These are phyloP conservation scores for Ernsta delagoae DNA, from an alignment of 2,888 invertebrate genomes.

Conservation along the genomic window DNA sequence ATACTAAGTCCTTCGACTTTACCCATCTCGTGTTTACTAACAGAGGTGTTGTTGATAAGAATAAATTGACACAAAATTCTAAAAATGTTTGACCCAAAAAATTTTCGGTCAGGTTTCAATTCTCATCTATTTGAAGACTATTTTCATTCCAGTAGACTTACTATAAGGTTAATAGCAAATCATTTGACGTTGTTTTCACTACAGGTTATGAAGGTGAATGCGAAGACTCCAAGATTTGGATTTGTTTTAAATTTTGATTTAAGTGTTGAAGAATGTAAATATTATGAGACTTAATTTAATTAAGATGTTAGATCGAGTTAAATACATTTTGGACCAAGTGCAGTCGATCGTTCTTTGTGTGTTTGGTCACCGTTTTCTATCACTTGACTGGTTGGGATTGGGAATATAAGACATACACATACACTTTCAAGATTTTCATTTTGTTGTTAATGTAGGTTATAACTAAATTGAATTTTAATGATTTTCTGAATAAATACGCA, in stretches of 20 bases:
- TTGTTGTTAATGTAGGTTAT: no score
- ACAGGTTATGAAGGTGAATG: not conserved
- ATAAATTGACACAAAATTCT: constrained; percentile 23
- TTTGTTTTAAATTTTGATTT: constrained; percentile 17
- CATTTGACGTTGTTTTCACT: constrained; percentile 2
- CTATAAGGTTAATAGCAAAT: constrained; percentile 19
- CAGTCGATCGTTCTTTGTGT: constrained; percentile 63
- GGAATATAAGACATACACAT: constrained; percentile 58
- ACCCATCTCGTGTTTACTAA: constrained; percentile 9
- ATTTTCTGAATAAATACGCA: constrained; percentile 50
- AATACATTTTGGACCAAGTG: constrained; percentile 77
- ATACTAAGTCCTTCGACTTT: constrained; percentile 36
- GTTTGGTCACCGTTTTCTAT: constrained; percentile 1
- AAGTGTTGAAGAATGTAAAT: constrained; percentile 17
- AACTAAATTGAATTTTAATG: no score
- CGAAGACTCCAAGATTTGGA: not conserved
- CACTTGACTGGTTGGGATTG: not conserved
- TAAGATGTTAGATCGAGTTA: constrained; percentile 34
- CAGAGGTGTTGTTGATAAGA: constrained; percentile 17
- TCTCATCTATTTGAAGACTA: constrained; percentile 25
- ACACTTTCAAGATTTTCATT: no score
- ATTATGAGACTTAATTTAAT: constrained; percentile 33
- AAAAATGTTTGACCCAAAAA: constrained; percentile 8
- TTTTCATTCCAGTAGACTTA: constrained; percentile 25
- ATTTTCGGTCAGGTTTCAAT: constrained; percentile 22